Evolutionary conservation across 2,797 vertebrate species (phyloP).

Genomic region (Cirrhinus mrigala): DNA sequence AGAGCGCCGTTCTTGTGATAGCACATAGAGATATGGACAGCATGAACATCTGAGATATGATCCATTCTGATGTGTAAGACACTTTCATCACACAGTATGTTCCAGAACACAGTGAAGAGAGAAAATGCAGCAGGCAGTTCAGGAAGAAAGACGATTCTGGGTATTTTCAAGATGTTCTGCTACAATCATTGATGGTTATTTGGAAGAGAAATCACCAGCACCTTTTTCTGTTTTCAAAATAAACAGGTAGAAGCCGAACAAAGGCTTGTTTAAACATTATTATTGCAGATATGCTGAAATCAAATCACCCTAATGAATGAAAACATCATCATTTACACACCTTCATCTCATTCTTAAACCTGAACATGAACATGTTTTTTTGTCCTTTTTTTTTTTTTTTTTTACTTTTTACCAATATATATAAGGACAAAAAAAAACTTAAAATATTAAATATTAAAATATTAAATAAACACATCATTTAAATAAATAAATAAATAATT

Average conservation of each 20-base stretch:
- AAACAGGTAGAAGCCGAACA: neutral
- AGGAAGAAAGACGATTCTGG: neutral
- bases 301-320: neutral
- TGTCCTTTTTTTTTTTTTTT: too few relatives aligned
- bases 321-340: constrained; percentile 1
- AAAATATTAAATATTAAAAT: too few relatives aligned
- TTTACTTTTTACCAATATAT: too few relatives aligned
- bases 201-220: constrained; percentile 4
- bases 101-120: constrained; percentile 25
- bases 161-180: constrained; percentile 6
- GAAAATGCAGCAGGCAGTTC: neutral
- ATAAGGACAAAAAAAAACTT: too few relatives aligned
- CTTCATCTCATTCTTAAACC: constrained; percentile 7
- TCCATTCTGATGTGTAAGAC: neutral
- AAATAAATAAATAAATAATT: too few relatives aligned
- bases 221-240: constrained; percentile 17
- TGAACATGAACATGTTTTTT: neutral
- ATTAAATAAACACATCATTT: too few relatives aligned
- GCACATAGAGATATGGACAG: constrained; percentile 46
- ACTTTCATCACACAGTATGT: constrained; percentile 13
- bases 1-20: constrained; percentile 12
- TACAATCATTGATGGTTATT: neutral
- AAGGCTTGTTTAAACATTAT: constrained; percentile 11
- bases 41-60: constrained; percentile 34
- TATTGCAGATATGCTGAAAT: constrained; percentile 16